Percentiles rank a stretch among this genome's conserved stretches.
Evolutionary conservation across 2,888 invertebrate species (phyloP).

Genomic region (Lasius platythorax): DNA sequence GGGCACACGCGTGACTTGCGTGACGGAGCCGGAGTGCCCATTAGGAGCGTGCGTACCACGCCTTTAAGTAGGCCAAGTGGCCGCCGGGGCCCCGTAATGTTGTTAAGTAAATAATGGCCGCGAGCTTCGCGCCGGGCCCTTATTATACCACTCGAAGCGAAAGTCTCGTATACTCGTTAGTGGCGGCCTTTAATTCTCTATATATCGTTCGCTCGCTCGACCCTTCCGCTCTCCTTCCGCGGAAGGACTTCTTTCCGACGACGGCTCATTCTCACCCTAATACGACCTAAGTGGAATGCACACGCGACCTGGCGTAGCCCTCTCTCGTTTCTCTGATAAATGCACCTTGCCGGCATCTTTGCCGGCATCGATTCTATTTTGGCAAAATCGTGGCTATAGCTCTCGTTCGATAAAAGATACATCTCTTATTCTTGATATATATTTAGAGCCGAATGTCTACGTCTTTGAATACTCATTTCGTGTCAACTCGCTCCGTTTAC

Average conservation of each 20-base stretch:
- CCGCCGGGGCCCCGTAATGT: conserved; percentile 75
- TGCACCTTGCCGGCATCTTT: not conserved
- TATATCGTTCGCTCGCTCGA: conserved; percentile 38
- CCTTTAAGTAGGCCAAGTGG: conserved; percentile 74
- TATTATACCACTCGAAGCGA: conserved; percentile 80
- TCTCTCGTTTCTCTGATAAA: conserved; percentile 4
- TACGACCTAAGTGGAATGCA: conserved; percentile 50
- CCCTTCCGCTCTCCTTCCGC: conserved; percentile 63
- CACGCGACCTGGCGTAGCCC: conserved; percentile 45
- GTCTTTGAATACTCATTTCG: not conserved
- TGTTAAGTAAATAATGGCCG: conserved; percentile 82
- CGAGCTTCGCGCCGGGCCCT: conserved; percentile 75
- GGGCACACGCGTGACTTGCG: conserved; percentile 68
- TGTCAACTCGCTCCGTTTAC: no score
- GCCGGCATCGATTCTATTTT: not conserved
- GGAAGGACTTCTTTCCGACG: conserved; percentile 61
- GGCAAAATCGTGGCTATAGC: not conserved
- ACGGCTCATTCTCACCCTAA: conserved; percentile 70
- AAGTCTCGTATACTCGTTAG: conserved; percentile 81
- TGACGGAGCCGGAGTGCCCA: conserved; percentile 74
- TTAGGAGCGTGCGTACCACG: conserved; percentile 78
- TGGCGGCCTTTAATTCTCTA: conserved; percentile 75
- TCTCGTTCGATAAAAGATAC: not conserved
- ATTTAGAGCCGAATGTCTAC: not conserved
- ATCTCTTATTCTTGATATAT: not conserved